These are phyloP conservation scores for Drosophila anomelani DNA, from an alignment of 2,888 invertebrate genomes.

Conservation along the genomic window DNA sequence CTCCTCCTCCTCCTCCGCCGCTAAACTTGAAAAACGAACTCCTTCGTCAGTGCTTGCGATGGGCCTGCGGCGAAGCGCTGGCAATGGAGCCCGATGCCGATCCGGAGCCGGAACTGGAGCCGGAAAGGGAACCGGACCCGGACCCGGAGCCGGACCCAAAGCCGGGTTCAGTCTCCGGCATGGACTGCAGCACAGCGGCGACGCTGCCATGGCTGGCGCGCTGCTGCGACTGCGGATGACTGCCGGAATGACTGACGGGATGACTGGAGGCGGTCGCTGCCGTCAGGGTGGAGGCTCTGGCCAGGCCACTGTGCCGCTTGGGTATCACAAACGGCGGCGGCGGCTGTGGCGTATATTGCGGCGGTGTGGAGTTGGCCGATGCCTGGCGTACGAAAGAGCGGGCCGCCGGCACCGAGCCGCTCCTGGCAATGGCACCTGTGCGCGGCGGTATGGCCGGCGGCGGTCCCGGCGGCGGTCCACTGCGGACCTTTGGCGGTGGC, in stretches of 20 bases:
- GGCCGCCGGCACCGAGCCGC: conserved; percentile 82
- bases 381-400: conserved; percentile 82
- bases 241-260: conserved; percentile 20
- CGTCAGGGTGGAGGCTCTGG: conserved; percentile 79
- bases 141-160: conserved; percentile 38
- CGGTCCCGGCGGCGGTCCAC: conserved; percentile 80
- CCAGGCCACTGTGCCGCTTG: conserved; percentile 80
- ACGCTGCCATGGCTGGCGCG: conserved; percentile 76
- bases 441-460: conserved; percentile 85
- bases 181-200: conserved; percentile 67
- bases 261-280: conserved; percentile 9
- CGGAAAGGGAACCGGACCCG: conserved; percentile 47
- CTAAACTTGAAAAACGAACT: conserved; percentile 83
- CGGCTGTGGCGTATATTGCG: conserved; percentile 84
- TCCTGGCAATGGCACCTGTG: conserved; percentile 80
- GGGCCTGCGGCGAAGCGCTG: conserved; percentile 70
- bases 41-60: conserved; percentile 84
- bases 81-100: conserved; percentile 56
- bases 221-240: conserved; percentile 55
- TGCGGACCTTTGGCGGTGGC: conserved; percentile 71
- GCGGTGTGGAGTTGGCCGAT: conserved; percentile 83
- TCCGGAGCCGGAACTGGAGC: conserved; percentile 42
- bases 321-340: conserved; percentile 84
- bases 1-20: conserved; percentile 51
- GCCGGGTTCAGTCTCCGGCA: conserved; percentile 57